These are phyloP conservation scores for Caligus rogercresseyi DNA, from an alignment of 1,140 invertebrate genomes.

Conservation along the genomic window DNA sequence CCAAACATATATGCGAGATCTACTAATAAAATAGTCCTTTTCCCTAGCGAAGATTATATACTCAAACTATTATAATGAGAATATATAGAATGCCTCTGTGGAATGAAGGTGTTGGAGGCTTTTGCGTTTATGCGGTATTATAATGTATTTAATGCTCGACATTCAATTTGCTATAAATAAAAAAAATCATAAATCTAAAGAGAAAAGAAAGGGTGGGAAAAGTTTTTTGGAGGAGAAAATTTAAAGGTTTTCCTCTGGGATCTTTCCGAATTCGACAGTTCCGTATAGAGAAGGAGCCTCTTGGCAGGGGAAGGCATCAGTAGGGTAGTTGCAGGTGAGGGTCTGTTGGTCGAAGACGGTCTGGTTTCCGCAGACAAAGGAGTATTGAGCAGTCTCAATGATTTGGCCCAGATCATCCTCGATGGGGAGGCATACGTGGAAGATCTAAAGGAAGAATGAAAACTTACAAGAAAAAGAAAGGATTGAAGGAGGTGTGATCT, in stretches of 20 bases:
- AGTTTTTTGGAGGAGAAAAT: too few species aligned
- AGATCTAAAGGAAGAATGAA: conserved; percentile 41
- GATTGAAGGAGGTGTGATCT: conserved; percentile 45
- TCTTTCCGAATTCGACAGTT: conserved; percentile 20
- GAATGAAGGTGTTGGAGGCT: too few species aligned
- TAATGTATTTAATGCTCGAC: too few species aligned
- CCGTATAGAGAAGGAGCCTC: conserved; percentile 24
- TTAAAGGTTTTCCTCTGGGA: conserved; percentile 10
- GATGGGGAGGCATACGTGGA: conserved; percentile 60
- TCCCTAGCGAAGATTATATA: too few species aligned
- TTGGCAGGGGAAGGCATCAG: conserved; percentile 26
- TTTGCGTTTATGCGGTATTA: too few species aligned
- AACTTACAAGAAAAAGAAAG: not conserved
- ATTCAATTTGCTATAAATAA: too few species aligned
- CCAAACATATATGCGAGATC: too few species aligned
- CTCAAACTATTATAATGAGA: too few species aligned
- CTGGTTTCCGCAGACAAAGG: conserved; percentile 28
- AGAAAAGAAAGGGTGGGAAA: too few species aligned
- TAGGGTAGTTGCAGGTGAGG: conserved; percentile 26
- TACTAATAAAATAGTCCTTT: too few species aligned
- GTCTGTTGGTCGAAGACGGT: conserved; percentile 28
- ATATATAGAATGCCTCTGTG: too few species aligned
- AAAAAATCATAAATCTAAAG: too few species aligned
- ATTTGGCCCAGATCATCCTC: conserved; percentile 37
- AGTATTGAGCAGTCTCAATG: conserved; percentile 27